Percentiles rank a stretch among this genome's conserved stretches.
Evolutionary conservation across 1,140 invertebrate genomes (phyloP).

Genomic region (Pseudobourletiella spinata): DNA sequence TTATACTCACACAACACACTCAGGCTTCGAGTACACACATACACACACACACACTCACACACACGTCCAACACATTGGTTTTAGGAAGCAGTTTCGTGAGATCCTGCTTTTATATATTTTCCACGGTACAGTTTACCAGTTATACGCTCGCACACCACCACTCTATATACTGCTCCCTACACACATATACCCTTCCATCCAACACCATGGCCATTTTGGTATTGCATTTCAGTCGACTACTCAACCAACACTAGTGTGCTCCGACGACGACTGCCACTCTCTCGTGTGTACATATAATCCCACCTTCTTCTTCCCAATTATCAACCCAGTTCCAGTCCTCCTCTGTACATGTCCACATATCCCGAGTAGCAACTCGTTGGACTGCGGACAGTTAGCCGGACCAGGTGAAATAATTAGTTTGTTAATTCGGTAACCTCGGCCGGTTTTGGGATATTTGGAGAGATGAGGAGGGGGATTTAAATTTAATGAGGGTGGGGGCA

Average conservation of each 20-base stretch:
- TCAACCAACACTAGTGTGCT: no score
- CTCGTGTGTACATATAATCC: not conserved
- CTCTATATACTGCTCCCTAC: no score
- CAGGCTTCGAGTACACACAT: not conserved
- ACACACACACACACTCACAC: not conserved
- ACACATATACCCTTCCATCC: no score
- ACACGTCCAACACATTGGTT: not conserved
- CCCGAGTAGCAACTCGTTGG: not conserved
- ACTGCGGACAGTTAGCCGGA: not conserved
- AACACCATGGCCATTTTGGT: conserved; percentile 11
- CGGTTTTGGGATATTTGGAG: no score
- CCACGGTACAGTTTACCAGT: no score
- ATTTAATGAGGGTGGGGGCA: no score
- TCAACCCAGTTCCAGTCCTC: conserved; percentile 4
- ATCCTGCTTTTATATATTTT: no score
- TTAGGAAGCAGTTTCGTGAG: no score
- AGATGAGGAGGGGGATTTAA: no score
- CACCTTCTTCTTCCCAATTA: conserved; percentile 10
- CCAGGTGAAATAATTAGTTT: not conserved
- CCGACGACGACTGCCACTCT: no score
- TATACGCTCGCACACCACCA: no score
- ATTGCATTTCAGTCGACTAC: conserved; percentile 5
- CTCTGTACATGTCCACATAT: conserved; percentile 2
- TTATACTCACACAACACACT: not conserved
- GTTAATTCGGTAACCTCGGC: no score